Percentiles rank a stretch among this genome's conserved stretches.
Conservation (phyloP, 2,113 vertebrate species). For the Thymallus thymallus region DNA sequence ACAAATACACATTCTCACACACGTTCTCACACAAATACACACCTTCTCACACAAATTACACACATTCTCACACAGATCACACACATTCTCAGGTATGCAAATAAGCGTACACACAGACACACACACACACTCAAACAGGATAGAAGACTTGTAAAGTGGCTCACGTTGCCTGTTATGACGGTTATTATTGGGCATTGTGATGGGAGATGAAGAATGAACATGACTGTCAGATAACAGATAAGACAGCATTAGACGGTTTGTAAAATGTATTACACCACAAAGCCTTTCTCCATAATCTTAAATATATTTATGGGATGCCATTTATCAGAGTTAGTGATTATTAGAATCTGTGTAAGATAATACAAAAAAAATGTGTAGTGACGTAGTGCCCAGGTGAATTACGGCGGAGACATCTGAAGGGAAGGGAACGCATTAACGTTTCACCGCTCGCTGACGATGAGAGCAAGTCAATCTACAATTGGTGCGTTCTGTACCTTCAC, state of each 20-base stretch:
- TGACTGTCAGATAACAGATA: slow-evolving; percentile 36
- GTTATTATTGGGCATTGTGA: slow-evolving; percentile 42
- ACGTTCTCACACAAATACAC: no score
- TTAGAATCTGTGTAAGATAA: slow-evolving; percentile 44
- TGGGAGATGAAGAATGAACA: slow-evolving; percentile 46
- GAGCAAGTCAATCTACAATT: slow-evolving; percentile 39
- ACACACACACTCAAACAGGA: slow-evolving; percentile 8
- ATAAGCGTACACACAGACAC: neutral
- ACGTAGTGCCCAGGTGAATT: slow-evolving; percentile 48
- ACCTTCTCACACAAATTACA: no score
- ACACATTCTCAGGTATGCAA: no score
- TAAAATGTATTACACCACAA: slow-evolving; percentile 34
- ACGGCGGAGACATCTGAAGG: slow-evolving; percentile 37
- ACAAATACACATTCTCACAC: no score
- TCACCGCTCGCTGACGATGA: slow-evolving; percentile 17
- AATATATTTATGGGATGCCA: slow-evolving; percentile 48
- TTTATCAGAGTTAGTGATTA: slow-evolving; percentile 55
- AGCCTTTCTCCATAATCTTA: slow-evolving; percentile 49
- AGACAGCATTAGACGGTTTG: slow-evolving; percentile 20
- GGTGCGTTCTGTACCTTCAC: slow-evolving; percentile 45
- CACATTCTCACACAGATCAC: no score
- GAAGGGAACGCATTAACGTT: slow-evolving; percentile 18
- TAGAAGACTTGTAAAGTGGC: slow-evolving; percentile 33
- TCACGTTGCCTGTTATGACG: slow-evolving; percentile 23
- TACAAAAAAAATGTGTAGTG: slow-evolving; percentile 37